phyloP scores from a whole-genome alignment of 2,888 invertebrate genomes.

The Eupithecia tripunctaria region DNA sequence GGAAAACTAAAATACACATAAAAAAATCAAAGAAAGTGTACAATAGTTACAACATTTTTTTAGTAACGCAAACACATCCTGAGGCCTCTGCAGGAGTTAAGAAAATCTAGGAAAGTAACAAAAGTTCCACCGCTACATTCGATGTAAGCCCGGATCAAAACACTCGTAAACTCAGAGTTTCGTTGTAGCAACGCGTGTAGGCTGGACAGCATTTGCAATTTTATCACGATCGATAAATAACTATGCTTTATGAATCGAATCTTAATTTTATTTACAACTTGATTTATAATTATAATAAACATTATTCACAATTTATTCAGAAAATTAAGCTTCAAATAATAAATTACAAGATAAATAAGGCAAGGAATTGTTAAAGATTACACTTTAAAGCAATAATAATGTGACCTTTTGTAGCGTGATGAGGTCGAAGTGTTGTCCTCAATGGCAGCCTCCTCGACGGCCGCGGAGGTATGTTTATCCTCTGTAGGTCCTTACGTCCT shows the following conservation, averaged over 20 bases:
- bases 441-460: slow-evolving; percentile 21
- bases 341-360: slow-evolving; percentile 13
- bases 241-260: not conserved
- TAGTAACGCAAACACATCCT: not conserved
- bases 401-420: not conserved
- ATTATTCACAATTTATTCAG: not conserved
- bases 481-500: slow-evolving; percentile 6
- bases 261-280: not conserved
- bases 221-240: not conserved
- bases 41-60: no score
- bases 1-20: no score
- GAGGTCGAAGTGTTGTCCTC: slow-evolving; percentile 13
- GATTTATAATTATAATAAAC: not conserved
- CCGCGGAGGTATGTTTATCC: slow-evolving; percentile 20
- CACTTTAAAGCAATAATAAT: not conserved
- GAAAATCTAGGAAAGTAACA: not conserved
- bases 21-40: no score
- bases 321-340: slow-evolving; percentile 3
- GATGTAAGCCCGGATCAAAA: not conserved
- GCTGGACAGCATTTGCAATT: not conserved
- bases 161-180: not conserved
- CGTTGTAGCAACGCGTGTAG: not conserved
- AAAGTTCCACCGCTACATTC: not conserved
- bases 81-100: not conserved
- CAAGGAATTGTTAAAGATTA: not conserved